These are phyloP conservation scores for Synergus umbraculus DNA, from an alignment of 2,888 invertebrate genomes.

Conservation along the genomic window DNA sequence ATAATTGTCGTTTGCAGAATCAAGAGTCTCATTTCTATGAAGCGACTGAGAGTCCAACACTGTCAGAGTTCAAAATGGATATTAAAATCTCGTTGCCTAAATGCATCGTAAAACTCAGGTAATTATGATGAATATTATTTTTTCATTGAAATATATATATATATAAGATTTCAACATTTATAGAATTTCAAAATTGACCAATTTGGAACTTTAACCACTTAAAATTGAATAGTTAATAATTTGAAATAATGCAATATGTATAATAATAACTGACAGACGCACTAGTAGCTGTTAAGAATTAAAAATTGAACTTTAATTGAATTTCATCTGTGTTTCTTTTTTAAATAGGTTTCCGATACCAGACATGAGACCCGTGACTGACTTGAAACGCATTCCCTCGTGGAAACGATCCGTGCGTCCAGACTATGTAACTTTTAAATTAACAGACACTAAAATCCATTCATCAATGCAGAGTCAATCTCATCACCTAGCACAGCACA, in stretches of 20 bases:
- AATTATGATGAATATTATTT: no score
- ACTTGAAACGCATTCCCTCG: constrained; percentile 85
- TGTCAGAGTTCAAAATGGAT: no score
- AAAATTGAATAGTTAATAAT: no score
- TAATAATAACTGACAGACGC: background rate
- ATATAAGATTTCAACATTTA: background rate
- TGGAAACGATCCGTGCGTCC: constrained; percentile 88
- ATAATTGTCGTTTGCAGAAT: no score
- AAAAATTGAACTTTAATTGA: background rate
- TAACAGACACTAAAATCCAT: constrained; percentile 79
- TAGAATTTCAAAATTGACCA: no score
- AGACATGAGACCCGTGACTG: constrained; percentile 88
- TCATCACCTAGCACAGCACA: constrained; percentile 75
- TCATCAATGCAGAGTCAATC: constrained; percentile 73
- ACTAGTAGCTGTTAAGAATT: no score
- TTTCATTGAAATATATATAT: no score
- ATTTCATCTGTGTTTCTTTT: constrained; percentile 40
- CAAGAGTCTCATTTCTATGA: no score
- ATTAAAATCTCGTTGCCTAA: no score
- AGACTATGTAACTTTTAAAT: constrained; percentile 84
- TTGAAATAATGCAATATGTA: background rate
- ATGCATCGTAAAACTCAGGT: no score
- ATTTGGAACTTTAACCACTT: no score
- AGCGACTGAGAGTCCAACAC: no score
- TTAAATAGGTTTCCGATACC: constrained; percentile 89